phyloP scores from a whole-genome alignment of 2,888 invertebrate genomes.

The Zaprionus bogoriensis region DNA sequence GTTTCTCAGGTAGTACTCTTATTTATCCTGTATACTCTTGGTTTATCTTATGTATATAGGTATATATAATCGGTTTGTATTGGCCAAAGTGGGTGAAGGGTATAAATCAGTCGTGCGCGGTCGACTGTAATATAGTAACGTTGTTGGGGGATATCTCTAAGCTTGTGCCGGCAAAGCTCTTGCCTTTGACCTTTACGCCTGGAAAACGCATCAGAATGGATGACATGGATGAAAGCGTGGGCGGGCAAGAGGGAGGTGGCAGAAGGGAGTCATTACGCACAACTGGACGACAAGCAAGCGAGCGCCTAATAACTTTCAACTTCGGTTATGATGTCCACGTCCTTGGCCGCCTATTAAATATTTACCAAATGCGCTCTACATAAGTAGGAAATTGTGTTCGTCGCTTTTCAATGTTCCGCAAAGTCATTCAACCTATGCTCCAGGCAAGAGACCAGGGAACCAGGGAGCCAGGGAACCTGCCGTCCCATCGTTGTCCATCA shows the following conservation, averaged over 20 bases:
- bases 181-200: not conserved
- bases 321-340: constrained; percentile 55
- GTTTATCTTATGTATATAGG: too few species aligned
- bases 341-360: constrained; percentile 58
- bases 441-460: constrained; percentile 17
- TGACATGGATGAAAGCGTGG: not conserved
- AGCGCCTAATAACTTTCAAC: constrained; percentile 66
- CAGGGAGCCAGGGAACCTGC: too few species aligned
- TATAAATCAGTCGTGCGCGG: too few species aligned
- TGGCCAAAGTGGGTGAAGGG: too few species aligned
- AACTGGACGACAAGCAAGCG: constrained; percentile 63
- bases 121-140: too few species aligned
- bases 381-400: constrained; percentile 69
- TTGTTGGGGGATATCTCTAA: too few species aligned
- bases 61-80: too few species aligned
- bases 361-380: constrained; percentile 65
- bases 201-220: not conserved
- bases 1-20: too few species aligned
- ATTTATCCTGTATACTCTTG: too few species aligned
- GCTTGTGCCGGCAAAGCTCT: too few species aligned
- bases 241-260: not conserved
- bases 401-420: constrained; percentile 50
- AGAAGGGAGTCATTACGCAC: constrained; percentile 45
- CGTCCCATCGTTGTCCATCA: constrained; percentile 26
- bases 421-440: constrained; percentile 51